A percentile compares a stretch with the other conserved stretches of the same genome.
Conservation (phyloP, 2,888 invertebrate genomes). For the Trichogramma evanescens region DNA sequence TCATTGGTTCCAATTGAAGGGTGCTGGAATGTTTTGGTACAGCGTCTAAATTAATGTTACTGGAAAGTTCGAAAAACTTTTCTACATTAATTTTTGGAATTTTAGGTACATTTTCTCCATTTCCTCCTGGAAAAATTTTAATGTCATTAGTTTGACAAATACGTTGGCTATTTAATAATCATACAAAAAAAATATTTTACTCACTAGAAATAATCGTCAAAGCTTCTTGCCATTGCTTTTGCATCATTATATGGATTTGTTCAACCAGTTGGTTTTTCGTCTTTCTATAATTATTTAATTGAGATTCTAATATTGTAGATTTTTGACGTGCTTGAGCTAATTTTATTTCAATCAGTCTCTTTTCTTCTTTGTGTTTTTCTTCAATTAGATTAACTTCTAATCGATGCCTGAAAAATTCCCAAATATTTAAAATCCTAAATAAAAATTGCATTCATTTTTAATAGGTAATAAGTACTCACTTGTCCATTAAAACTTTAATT, state of each 20-base stretch:
- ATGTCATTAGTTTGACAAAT: not conserved
- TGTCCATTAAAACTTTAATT: conserved; percentile 63
- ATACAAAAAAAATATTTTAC: not conserved
- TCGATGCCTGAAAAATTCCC: conserved; percentile 54
- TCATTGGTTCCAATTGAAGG: conserved; percentile 31
- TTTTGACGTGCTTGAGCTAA: conserved; percentile 64
- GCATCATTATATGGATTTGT: conserved; percentile 71
- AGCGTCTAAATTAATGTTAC: conserved; percentile 31
- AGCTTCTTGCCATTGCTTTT: conserved; percentile 74
- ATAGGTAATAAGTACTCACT: conserved; percentile 42
- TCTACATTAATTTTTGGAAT: conserved; percentile 35
- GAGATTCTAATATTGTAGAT: conserved; percentile 59
- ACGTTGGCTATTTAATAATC: not conserved
- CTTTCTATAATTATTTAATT: conserved; percentile 49
- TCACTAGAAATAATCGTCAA: conserved; percentile 58
- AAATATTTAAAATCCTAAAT: not conserved
- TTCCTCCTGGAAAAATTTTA: conserved; percentile 30
- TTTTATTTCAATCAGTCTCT: conserved; percentile 64
- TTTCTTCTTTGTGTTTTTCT: conserved; percentile 73
- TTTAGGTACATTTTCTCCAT: conserved; percentile 33
- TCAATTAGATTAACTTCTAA: conserved; percentile 69
- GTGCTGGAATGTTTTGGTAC: conserved; percentile 31
- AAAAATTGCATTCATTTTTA: not conserved
- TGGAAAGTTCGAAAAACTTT: conserved; percentile 34
- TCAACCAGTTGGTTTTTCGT: conserved; percentile 63